phyloP scores from a whole-genome alignment of 1,140 invertebrate species.

The Latrodectus geometricus region DNA sequence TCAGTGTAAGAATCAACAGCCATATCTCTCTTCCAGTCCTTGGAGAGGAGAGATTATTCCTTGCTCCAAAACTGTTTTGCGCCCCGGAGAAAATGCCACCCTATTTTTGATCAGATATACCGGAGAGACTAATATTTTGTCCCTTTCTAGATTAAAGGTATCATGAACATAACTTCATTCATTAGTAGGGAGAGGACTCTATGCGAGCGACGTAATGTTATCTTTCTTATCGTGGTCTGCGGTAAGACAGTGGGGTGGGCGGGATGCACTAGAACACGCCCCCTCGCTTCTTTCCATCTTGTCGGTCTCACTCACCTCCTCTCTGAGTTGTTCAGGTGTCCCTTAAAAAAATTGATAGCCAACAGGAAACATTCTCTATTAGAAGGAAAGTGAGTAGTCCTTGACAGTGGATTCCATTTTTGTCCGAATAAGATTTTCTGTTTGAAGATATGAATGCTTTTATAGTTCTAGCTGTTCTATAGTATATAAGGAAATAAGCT shows the following conservation, averaged over 20 bases:
- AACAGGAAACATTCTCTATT: too few relatives aligned
- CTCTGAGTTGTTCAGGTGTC: too few relatives aligned
- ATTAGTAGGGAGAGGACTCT: conserved; percentile 25
- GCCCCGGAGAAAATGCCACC: background rate
- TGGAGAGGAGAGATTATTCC: background rate
- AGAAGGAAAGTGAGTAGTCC: too few relatives aligned
- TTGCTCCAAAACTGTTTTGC: background rate
- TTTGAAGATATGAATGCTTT: background rate
- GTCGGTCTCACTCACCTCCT: too few relatives aligned
- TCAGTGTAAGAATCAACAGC: background rate
- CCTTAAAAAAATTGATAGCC: too few relatives aligned
- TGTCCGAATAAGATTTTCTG: background rate
- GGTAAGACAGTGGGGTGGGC: conserved; percentile 15
- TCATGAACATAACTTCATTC: conserved; percentile 55
- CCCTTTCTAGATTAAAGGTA: conserved; percentile 27
- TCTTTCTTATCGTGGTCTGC: conserved; percentile 24
- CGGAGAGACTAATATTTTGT: background rate
- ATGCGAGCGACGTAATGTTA: conserved; percentile 33
- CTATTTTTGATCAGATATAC: background rate
- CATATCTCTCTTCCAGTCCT: background rate
- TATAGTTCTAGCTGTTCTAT: background rate
- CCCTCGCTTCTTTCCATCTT: conserved; percentile 15
- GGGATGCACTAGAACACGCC: conserved; percentile 22
- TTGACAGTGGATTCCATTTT: too few relatives aligned
- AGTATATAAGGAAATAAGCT: background rate